Evolutionary conservation across 1,140 invertebrate genomes (phyloP).

Genomic region (Drosophila pseudoananassae): DNA sequence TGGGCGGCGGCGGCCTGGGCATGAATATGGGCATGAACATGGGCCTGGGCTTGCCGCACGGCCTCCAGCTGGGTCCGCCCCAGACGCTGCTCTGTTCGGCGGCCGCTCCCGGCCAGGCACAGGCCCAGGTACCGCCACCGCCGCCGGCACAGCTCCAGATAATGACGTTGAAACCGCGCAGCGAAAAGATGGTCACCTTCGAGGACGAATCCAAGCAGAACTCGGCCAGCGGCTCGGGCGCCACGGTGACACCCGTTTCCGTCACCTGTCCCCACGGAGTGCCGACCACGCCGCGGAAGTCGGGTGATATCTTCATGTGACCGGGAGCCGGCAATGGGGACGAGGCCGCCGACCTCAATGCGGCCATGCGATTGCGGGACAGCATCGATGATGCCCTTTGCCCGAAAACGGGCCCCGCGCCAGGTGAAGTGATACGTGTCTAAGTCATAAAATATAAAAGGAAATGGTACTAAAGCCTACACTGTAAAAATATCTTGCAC

Average conservation of each 20-base stretch:
- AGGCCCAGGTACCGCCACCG: conserved; percentile 66
- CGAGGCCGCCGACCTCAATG: conserved; percentile 49
- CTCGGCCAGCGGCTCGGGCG: not conserved
- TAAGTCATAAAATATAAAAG: conserved; percentile 30
- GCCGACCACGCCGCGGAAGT: conserved; percentile 84
- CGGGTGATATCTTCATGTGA: conserved; percentile 88
- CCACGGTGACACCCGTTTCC: not conserved
- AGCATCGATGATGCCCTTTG: conserved; percentile 73
- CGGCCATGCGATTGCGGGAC: conserved; percentile 60
- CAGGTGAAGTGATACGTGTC: conserved; percentile 80
- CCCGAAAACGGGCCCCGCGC: conserved; percentile 59
- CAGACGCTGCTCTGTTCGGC: conserved; percentile 73
- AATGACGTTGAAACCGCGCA: conserved; percentile 84
- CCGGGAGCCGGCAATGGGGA: conserved; percentile 49
- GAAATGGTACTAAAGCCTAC: conserved; percentile 6
- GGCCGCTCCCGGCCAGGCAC: conserved; percentile 44
- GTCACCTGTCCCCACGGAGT: conserved; percentile 73
- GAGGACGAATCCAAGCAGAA: conserved; percentile 87
- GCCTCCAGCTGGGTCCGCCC: conserved; percentile 71
- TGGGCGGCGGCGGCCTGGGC: conserved; percentile 37
- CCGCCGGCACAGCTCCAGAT: conserved; percentile 74
- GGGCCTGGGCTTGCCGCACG: conserved; percentile 69
- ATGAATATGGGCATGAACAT: conserved; percentile 45
- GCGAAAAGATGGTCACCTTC: conserved; percentile 92
- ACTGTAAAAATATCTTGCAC: conserved; percentile 6